Evolutionary conservation across 2,888 invertebrate species (phyloP).

Genomic region (Dynastes grantii): DNA sequence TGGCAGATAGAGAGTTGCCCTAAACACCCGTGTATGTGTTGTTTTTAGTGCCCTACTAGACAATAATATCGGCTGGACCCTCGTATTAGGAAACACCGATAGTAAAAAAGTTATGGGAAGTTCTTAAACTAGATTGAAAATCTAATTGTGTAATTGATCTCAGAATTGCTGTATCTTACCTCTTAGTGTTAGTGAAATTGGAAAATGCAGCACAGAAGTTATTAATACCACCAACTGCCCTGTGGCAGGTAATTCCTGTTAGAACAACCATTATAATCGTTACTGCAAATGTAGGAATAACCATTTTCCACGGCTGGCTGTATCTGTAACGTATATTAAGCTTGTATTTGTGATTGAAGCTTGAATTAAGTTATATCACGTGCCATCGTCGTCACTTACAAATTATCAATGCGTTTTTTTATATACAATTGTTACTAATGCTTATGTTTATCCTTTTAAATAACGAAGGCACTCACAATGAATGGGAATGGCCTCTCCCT

Average conservation of each 20-base stretch:
- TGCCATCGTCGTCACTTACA: neutral
- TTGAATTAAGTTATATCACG: conserved; percentile 5
- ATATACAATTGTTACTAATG: no score
- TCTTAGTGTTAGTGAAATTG: conserved; percentile 56
- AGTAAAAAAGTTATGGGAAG: no score
- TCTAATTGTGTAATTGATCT: neutral
- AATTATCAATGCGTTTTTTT: no score
- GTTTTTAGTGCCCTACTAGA: no score
- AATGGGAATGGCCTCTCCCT: conserved; percentile 57
- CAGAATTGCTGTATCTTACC: conserved; percentile 54
- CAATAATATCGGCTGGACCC: no score
- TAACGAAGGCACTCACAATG: conserved; percentile 58
- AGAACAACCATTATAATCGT: conserved; percentile 39
- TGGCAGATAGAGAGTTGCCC: no score
- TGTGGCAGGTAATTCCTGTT: neutral
- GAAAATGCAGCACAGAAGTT: conserved; percentile 61
- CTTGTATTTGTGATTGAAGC: neutral
- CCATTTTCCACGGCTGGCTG: conserved; percentile 60
- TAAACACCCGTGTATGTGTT: no score
- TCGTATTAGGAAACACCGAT: no score
- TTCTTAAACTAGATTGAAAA: neutral
- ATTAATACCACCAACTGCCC: conserved; percentile 55
- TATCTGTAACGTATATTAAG: conserved; percentile 56
- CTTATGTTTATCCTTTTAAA: no score
- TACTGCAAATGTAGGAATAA: conserved; percentile 58